Conservation (phyloP, 2,797 vertebrate genomes). For the Stomatorhinus walkeri region DNA sequence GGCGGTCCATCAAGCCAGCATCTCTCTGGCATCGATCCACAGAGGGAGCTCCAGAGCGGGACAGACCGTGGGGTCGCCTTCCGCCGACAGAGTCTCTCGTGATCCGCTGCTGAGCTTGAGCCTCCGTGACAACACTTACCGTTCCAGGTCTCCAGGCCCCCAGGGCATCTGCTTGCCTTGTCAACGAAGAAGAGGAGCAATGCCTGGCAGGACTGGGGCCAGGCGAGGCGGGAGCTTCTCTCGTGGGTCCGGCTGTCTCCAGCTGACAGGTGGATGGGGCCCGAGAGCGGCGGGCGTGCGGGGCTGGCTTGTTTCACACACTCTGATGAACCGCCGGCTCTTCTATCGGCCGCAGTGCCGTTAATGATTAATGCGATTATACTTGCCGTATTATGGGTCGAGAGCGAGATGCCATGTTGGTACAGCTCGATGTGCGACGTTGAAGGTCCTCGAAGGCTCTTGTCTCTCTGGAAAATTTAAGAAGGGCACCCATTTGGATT, state of each 20-base stretch:
- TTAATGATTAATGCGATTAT: background rate
- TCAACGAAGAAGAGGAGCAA: conserved; percentile 35
- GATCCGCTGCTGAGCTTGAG: conserved; percentile 48
- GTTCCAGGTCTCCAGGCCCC: conserved; percentile 54
- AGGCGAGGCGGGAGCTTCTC: background rate
- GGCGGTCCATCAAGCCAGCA: background rate
- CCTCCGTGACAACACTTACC: conserved; percentile 49
- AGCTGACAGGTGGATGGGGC: conserved; percentile 15
- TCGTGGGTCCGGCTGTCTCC: background rate
- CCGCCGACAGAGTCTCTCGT: conserved; percentile 53
- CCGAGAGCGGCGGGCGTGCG: background rate
- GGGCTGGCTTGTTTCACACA: background rate
- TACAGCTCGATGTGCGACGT: background rate
- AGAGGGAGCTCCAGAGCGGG: background rate
- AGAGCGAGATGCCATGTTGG: background rate
- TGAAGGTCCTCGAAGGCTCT: background rate
- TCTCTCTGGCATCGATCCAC: background rate
- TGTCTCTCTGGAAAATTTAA: background rate
- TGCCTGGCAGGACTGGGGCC: conserved; percentile 13
- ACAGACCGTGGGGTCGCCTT: conserved; percentile 29
- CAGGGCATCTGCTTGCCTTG: conserved; percentile 44
- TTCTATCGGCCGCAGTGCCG: background rate
- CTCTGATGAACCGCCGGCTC: background rate
- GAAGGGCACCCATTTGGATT: background rate
- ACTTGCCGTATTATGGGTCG: background rate